These are phyloP conservation scores for Rhinatrema bivittatum DNA, from an alignment of 2,797 vertebrate species.

Conservation along the genomic window DNA sequence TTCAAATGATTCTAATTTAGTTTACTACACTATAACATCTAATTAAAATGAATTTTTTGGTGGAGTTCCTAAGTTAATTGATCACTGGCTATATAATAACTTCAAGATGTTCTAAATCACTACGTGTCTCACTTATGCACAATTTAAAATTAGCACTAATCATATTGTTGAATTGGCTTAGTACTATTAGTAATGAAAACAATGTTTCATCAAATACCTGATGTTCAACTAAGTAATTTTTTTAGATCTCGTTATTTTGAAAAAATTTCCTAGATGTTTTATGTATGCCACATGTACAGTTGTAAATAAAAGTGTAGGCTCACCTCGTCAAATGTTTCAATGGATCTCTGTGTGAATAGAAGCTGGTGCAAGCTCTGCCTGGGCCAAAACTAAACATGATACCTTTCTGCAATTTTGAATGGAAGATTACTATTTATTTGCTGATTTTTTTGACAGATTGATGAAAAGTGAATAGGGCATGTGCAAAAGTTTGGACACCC, in stretches of 20 bases:
- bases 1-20: conserved; percentile 32
- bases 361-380: no score
- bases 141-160: conserved; percentile 10
- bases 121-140: not conserved
- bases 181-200: conserved; percentile 14
- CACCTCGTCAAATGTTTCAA: no score
- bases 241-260: not conserved
- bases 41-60: conserved; percentile 24
- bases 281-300: no score
- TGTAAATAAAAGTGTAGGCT: no score
- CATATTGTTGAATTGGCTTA: not conserved
- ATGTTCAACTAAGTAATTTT: conserved; percentile 5
- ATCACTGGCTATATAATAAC: conserved; percentile 21
- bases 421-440: no score
- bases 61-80: conserved; percentile 29
- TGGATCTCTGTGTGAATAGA: no score
- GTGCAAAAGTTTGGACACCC: no score
- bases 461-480: no score
- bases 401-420: no score
- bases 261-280: no score
- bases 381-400: no score
- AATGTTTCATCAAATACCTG: conserved; percentile 12
- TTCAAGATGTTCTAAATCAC: conserved; percentile 28
- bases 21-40: conserved; percentile 15
- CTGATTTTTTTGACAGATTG: no score